Evolutionary conservation across 2,797 vertebrate genomes (phyloP).

Genomic region (Astyanax mexicanus): DNA sequence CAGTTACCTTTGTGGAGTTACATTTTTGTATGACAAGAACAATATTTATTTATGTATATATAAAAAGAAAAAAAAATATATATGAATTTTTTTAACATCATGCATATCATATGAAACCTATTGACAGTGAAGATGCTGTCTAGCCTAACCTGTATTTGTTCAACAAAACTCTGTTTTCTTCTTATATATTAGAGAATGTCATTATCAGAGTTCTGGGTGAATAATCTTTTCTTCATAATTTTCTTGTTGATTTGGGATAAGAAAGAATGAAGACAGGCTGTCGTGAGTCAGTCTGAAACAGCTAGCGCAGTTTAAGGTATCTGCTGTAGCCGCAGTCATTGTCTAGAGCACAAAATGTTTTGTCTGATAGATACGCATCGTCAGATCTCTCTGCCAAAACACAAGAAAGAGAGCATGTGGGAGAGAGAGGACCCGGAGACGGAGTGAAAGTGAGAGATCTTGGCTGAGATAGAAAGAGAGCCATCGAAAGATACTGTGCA

Average conservation of each 20-base stretch:
- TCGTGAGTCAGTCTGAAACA: constrained; percentile 68
- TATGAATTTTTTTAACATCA: not conserved
- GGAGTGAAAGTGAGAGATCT: constrained; percentile 50
- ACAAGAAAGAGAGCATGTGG: constrained; percentile 16
- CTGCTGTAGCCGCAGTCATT: constrained; percentile 62
- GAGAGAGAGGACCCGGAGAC: constrained; percentile 52
- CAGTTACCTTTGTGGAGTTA: too few species aligned
- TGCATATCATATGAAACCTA: not conserved
- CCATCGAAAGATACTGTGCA: constrained; percentile 49
- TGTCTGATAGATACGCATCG: constrained; percentile 56
- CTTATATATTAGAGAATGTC: not conserved
- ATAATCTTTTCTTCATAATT: constrained; percentile 23
- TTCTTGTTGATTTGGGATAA: constrained; percentile 65
- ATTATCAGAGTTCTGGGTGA: not conserved
- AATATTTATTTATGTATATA: too few species aligned
- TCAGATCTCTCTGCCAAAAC: constrained; percentile 61
- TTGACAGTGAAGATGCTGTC: not conserved
- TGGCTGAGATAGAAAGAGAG: constrained; percentile 49
- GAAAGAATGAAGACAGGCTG: constrained; percentile 49
- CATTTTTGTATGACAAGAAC: too few species aligned
- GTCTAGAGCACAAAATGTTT: constrained; percentile 57
- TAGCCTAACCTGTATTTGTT: not conserved
- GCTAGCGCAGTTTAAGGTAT: constrained; percentile 63
- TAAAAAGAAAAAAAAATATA: too few species aligned
- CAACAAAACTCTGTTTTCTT: not conserved